Evolutionary conservation across 2,113 vertebrate species (phyloP), one percentile per base, ranked within the genome.

Genomic region (Ammospiza caudacuta): DNA sequence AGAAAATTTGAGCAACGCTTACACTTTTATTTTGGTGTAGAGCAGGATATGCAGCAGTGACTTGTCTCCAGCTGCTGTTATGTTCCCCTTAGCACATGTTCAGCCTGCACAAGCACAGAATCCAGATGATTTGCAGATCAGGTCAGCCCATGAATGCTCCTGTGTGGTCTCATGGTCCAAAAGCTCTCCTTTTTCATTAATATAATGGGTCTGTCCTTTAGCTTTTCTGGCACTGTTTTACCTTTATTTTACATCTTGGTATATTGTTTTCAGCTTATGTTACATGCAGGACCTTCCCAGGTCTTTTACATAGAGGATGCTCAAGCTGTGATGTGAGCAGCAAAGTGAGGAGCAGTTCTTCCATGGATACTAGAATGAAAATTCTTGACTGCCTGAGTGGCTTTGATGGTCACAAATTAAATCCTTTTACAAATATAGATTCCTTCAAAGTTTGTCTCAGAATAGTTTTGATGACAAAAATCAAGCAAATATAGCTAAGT

Each of bases 231-330:
- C 2, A 2, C 9, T 22, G 6, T 39, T 55, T 41, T 64, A 33
- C 5, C 9, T 68, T 68, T 72, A 25, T 57, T 37, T 12, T 0
- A 49, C 43, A n/a, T 46, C n/a, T 41, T 64, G 12, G 63, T 28
- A 6, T 2, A 2, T n/a, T 2, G 0, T 59, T 84, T 70, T n/a
- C 27, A 73, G 5, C 6, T 47, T 37, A 15, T 1, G 8, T 47
- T 43, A 7, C 4, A 15, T 37, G 8, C 8, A 54, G 28, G 15
- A 37, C 31, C 20, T 80, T 73, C 55, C 4, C 3, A 46, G 55
- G 7, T 59, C 12, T 74, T 44, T 49, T n/a, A n/a, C 7, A n/a
- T 6, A 43, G 51, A 28, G 13, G 31, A 2, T 64, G 2, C 4
- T 47, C 6, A 15, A 37, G 39, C 9, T 79, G 5, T n/a, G 78